These are phyloP conservation scores for Chromis chromis DNA, from an alignment of 2,797 vertebrate species.

Conservation along the genomic window DNA sequence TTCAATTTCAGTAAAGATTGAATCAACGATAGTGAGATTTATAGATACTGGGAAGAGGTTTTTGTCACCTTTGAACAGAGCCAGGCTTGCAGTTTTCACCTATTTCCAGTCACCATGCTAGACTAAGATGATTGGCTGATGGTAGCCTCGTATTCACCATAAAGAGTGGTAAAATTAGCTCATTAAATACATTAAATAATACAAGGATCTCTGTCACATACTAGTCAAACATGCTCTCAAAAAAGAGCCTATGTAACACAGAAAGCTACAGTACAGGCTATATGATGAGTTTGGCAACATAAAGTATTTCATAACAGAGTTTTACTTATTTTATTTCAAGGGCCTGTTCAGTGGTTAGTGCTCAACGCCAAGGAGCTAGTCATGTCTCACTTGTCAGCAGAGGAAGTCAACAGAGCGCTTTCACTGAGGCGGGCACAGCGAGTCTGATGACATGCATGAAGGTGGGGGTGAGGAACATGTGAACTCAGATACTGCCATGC, in stretches of 20 bases:
- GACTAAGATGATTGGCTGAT: conserved; percentile 14
- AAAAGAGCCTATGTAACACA: conserved; percentile 32
- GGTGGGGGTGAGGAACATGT: conserved; percentile 62
- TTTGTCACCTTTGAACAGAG: not conserved
- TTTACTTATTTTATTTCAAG: conserved; percentile 73
- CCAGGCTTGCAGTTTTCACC: not conserved
- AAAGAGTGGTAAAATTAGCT: conserved; percentile 20
- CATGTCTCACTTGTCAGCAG: conserved; percentile 81
- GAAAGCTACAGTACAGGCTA: conserved; percentile 26
- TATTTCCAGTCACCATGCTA: not conserved
- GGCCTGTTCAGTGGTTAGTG: conserved; percentile 60
- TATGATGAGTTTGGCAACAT: conserved; percentile 50
- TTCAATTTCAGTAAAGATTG: not conserved
- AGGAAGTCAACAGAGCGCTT: conserved; percentile 82
- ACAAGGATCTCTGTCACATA: conserved; percentile 12
- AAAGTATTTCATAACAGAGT: conserved; percentile 69
- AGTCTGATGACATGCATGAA: conserved; percentile 79
- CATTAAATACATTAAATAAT: conserved; percentile 6
- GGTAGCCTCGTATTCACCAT: not conserved
- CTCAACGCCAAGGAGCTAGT: conserved; percentile 63
- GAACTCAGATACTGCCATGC: conserved; percentile 55
- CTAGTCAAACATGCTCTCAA: conserved; percentile 23
- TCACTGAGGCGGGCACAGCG: conserved; percentile 61
- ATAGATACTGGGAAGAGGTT: not conserved
- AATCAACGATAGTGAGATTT: not conserved